These are phyloP conservation scores for Drosophila virilis DNA, from an alignment of 1,140 invertebrate species.

Conservation along the genomic window DNA sequence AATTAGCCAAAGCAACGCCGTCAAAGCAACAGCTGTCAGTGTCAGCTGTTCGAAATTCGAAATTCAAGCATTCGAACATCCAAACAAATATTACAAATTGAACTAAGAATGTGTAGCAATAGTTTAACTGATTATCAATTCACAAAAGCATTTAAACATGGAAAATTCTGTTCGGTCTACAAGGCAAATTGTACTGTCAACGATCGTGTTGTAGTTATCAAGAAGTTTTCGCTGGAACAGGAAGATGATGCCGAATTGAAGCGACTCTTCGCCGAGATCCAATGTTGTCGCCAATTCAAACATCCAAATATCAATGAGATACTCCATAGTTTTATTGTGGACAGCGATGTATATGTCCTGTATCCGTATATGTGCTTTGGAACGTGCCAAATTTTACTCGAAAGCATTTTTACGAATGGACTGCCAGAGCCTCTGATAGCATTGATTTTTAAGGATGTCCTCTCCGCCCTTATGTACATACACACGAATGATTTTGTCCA, in stretches of 20 bases:
- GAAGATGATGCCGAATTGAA: constrained; percentile 87
- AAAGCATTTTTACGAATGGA: constrained; percentile 89
- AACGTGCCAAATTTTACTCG: constrained; percentile 91
- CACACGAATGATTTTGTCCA: constrained; percentile 94
- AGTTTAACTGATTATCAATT: constrained; percentile 86
- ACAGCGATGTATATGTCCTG: constrained; percentile 90
- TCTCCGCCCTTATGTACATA: constrained; percentile 92
- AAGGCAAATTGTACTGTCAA: constrained; percentile 89
- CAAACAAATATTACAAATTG: constrained; percentile 1
- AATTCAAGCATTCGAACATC: constrained; percentile 1
- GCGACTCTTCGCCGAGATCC: constrained; percentile 91
- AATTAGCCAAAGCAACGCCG: constrained; percentile 9
- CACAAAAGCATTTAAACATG: constrained; percentile 88
- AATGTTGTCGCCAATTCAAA: constrained; percentile 90
- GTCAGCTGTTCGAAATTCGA: constrained; percentile 21
- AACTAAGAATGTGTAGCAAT: constrained; percentile 69
- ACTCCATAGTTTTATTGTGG: constrained; percentile 90
- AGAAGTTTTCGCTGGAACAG: constrained; percentile 91
- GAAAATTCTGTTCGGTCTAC: constrained; percentile 86
- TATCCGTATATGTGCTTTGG: constrained; percentile 92
- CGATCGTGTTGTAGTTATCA: constrained; percentile 89
- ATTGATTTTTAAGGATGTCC: constrained; percentile 91
- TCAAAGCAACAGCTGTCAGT: constrained; percentile 21
- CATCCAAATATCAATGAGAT: constrained; percentile 91
- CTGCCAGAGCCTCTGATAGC: constrained; percentile 92